Base-by-base conservation (phyloP, 2,888 invertebrate species). In the Monoplex corrugatus region DNA sequence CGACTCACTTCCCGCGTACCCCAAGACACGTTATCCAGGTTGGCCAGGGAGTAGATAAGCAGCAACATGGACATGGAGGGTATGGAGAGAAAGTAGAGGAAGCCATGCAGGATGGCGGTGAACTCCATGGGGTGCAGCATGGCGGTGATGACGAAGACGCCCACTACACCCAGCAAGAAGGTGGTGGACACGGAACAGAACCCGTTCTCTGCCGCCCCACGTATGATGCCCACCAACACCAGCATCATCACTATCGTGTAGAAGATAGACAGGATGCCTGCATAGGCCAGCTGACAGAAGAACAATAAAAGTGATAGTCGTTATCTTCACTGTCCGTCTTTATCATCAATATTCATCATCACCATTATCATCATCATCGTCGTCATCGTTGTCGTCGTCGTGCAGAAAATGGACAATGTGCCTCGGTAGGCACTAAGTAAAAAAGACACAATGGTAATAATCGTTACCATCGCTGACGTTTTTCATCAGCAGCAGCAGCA, bases 221-320 rank as follows among this genome's bases (percentile, higher is more conserved):
- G 97, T 0, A 99, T 98, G 0, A 99, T 99, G 97, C 99, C 99
- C 87, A 99, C 99, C 93, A 99, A 98, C 45, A 99, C 99, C 92
- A 99, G 98, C 98, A 99, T 99, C 99, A 99, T 99, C 93, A 99
- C 98, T 96, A 99, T 97, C 43, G 99, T 99, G 96, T 99, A 99
- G 16, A 98, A 97, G 28, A 99, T 99, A 28, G 99, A 99, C 92
- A 99, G 96, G 93, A 99, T 98, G 96, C 99, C 99, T 3, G 99
- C 99, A 89, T 98, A 97, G 89, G 98, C 96, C 94, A 99, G 97
- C 98, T 99, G 97, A 92, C 28, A 40, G 10, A 23, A 13, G 28
- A 16, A 44, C 16, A 82, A n/a, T n/a, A n/a, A n/a, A n/a, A n/a
- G n/a, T 0, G 28, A 28, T 68, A 28, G 28, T 68, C 63, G 6